Conservation (phyloP, 2,797 vertebrate species). For the Lophotriccus pileatus region DNA sequence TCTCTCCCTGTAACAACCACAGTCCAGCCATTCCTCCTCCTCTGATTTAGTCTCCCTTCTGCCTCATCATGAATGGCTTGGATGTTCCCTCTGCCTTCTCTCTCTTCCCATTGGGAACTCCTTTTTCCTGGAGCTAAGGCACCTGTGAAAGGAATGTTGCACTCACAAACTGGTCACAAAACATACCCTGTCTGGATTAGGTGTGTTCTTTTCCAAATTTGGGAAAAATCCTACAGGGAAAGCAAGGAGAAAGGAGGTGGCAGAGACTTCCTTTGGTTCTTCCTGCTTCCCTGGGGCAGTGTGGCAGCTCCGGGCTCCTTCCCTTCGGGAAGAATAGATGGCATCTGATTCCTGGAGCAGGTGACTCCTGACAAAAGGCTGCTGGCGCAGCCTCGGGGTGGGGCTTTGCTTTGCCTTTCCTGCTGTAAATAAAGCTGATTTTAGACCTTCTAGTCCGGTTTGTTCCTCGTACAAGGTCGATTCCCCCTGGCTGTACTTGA, state of each 20-base stretch:
- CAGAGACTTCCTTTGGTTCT: neutral
- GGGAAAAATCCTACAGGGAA: neutral
- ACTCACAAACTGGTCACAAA: neutral
- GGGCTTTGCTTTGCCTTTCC: neutral
- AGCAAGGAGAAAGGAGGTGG: neutral
- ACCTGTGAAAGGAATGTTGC: neutral
- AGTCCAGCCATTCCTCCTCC: neutral
- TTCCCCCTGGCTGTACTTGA: neutral
- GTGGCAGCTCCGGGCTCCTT: neutral
- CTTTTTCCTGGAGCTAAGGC: neutral
- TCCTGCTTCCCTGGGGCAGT: neutral
- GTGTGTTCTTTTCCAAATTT: neutral
- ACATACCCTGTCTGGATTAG: neutral
- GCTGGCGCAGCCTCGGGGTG: neutral
- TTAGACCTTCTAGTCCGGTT: neutral
- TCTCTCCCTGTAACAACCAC: neutral
- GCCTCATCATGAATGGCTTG: neutral
- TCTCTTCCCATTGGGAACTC: neutral
- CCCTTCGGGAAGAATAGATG: neutral
- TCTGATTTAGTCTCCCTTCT: neutral
- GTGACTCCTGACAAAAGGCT: neutral
- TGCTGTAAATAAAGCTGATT: slow-evolving; percentile 32
- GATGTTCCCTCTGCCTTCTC: neutral
- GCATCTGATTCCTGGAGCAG: neutral
- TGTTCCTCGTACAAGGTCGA: neutral